These are phyloP conservation scores for Petrophora chlorosata DNA, from an alignment of 2,888 invertebrate genomes.

Conservation along the genomic window DNA sequence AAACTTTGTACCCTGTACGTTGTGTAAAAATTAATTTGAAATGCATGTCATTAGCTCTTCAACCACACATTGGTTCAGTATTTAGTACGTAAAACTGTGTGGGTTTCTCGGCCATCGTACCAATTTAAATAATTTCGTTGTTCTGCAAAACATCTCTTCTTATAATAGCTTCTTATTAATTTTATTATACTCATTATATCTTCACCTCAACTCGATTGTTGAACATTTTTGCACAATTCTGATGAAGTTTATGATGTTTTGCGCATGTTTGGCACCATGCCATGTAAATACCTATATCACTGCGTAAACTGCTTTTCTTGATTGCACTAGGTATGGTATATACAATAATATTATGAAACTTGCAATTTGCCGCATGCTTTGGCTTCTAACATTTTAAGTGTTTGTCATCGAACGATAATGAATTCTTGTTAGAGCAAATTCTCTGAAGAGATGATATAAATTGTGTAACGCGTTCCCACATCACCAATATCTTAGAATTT, in stretches of 20 bases:
- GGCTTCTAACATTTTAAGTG: too few species aligned
- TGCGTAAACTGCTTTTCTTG: background rate
- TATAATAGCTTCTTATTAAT: too few species aligned
- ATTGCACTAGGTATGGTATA: too few species aligned
- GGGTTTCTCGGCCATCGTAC: background rate
- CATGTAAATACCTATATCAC: slow-evolving; percentile 5
- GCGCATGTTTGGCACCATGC: slow-evolving; percentile 8
- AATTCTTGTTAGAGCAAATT: too few species aligned
- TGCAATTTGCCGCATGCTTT: too few species aligned
- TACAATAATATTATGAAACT: too few species aligned
- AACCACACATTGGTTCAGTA: background rate
- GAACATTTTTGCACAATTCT: background rate
- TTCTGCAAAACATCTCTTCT: background rate
- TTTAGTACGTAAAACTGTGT: background rate
- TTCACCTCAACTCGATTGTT: background rate
- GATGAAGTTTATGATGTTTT: slow-evolving; percentile 12
- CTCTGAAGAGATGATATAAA: too few species aligned
- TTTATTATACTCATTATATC: too few species aligned
- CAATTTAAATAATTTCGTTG: background rate
- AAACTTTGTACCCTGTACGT: background rate
- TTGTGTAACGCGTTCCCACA: too few species aligned
- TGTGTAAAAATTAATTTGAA: background rate
- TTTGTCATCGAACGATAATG: too few species aligned
- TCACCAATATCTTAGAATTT: too few species aligned
- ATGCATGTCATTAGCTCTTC: background rate